phyloP scores from a whole-genome alignment of 2,888 invertebrate species.

The Cryptophagus acutangulus region DNA sequence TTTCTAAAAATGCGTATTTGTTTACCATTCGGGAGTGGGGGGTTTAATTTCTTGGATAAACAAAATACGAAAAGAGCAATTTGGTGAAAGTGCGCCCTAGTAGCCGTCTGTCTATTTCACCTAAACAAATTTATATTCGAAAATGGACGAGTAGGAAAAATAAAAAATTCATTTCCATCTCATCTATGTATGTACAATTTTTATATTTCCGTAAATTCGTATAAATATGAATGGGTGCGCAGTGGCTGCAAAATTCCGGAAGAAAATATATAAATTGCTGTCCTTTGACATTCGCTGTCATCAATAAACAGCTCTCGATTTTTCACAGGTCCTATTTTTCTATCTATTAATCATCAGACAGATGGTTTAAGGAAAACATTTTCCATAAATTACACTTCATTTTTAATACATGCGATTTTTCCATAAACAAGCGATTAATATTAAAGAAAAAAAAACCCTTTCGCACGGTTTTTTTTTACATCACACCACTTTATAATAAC shows the following conservation, averaged over 20 bases:
- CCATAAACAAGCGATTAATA: not conserved
- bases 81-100: no score
- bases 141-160: no score
- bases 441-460: no score
- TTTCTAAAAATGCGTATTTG: no score
- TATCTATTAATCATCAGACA: slow-evolving; percentile 35
- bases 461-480: not conserved
- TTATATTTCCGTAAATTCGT: slow-evolving; percentile 25
- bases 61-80: no score
- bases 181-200: slow-evolving; percentile 20
- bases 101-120: no score
- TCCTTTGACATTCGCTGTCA: slow-evolving; percentile 38
- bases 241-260: slow-evolving; percentile 22
- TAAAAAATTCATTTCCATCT: slow-evolving; percentile 28
- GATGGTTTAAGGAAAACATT: slow-evolving; percentile 2
- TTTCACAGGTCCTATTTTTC: slow-evolving; percentile 33
- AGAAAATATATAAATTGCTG: slow-evolving; percentile 37
- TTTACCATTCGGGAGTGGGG: no score
- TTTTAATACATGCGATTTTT: not conserved
- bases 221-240: no score
- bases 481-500: no score
- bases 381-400: not conserved
- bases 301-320: slow-evolving; percentile 38
- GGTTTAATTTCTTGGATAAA: no score
- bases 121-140: no score